Base-by-base conservation (phyloP, 2,797 vertebrate species). In the Sebastes oblongus region DNA sequence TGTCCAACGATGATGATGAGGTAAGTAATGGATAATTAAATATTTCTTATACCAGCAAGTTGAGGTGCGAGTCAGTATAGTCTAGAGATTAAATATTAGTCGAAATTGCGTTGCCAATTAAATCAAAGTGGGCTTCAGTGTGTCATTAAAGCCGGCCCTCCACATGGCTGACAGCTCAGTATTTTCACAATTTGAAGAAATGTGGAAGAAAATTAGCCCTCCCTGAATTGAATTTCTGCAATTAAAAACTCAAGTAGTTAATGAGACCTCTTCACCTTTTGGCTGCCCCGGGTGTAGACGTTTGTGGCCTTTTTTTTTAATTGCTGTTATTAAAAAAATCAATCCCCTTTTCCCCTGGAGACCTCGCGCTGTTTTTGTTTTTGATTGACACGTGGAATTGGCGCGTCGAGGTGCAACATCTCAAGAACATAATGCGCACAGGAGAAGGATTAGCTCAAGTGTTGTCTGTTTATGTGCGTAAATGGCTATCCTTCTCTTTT, bases 291-390 rank as follows among this genome's bases (percentile, higher is more conserved):
- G 87, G 94, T 89, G 94, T 89, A 92, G 89, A 91, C 92, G 90
- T 93, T 93, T 93, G 89, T 90, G 92, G 74, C 83, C 88, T 88
- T 94, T 96, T 96, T 96, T 96, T 96, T 96, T 96, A 97, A 97
- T 96, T 96, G 96, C 95, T 89, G 96, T 95, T 94, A 96, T 97
- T 96, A 96, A 96, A 96, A 95, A 95, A 96, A 96, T 96, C 95
- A 95, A 95, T 91, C 92, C 92, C 89, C 85, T 90, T 84, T 84
- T 90, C 22, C 84, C 88, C 66, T 39, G 4, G 71, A 80, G 92
- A 91, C 92, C 89, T 90, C 89, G 75, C 83, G 89, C 91, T 87
- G 83, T 32, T 74, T 72, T 72, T 54, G 64, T 62, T 62, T 86
- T 64, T 91, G 96, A 96, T 94, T 96, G 97, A 94, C 96, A 66